Evolutionary conservation across 2,113 vertebrate genomes (phyloP).

Genomic region (Nipponia nippon): DNA sequence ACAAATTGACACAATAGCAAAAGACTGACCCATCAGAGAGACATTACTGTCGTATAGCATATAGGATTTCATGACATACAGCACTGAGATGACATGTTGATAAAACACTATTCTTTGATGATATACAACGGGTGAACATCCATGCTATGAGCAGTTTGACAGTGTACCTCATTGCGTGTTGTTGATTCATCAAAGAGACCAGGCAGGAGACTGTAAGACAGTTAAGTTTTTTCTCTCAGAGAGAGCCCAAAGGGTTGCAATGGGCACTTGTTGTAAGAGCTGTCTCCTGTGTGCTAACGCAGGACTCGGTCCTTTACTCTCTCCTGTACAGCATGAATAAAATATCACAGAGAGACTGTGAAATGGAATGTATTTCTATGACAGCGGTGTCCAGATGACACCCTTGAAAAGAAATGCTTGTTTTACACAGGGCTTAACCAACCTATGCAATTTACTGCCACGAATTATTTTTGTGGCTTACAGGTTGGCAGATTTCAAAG

Average conservation of each 20-base stretch:
- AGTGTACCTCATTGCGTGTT: neutral
- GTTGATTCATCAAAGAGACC: neutral
- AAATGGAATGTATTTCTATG: neutral
- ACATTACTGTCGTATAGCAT: neutral
- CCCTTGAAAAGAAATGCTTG: neutral
- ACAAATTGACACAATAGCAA: neutral
- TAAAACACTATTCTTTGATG: neutral
- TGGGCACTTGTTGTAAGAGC: neutral
- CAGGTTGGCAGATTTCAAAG: slow-evolving; percentile 41
- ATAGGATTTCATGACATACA: neutral
- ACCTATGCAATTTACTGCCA: neutral
- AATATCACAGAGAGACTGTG: neutral
- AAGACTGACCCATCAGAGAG: neutral
- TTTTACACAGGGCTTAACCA: slow-evolving; percentile 33
- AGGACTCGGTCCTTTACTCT: neutral
- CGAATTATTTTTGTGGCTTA: slow-evolving; percentile 25
- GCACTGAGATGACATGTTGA: neutral
- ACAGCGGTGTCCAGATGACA: neutral
- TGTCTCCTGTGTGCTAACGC: neutral
- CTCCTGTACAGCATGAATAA: slow-evolving; percentile 23
- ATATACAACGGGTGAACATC: neutral
- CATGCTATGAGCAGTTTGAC: neutral
- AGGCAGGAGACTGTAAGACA: neutral
- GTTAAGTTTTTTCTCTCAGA: neutral
- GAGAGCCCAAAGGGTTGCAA: neutral